phyloP scores from a whole-genome alignment of 2,113 vertebrate species.

The Amphiprion percula region DNA sequence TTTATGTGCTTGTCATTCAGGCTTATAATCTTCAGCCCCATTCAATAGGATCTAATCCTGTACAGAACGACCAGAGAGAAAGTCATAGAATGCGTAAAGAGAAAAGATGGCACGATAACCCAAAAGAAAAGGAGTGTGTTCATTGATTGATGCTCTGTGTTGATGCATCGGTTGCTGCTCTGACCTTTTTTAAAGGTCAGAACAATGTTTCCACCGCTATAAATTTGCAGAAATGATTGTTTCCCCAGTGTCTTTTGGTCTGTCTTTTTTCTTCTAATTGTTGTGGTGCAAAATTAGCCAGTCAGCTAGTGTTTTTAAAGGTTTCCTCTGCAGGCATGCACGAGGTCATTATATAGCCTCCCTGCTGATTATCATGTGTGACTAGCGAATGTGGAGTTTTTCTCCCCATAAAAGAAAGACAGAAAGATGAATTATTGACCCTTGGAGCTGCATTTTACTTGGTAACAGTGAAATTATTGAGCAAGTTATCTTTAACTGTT shows the following conservation, averaged over 20 bases:
- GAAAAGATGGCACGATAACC: neutral
- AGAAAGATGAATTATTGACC: neutral
- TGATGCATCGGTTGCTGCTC: constrained; percentile 15
- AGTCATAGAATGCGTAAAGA: neutral
- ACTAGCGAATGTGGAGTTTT: neutral
- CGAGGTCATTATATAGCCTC: constrained; percentile 19
- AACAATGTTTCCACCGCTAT: constrained; percentile 14
- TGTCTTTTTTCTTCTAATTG: constrained; percentile 8
- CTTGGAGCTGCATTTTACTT: neutral
- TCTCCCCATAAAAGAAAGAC: neutral
- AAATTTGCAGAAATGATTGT: constrained; percentile 35
- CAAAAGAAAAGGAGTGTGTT: neutral
- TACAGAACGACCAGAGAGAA: neutral
- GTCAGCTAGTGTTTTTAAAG: constrained; percentile 8
- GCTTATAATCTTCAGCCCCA: constrained; percentile 39
- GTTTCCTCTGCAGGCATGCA: constrained; percentile 1
- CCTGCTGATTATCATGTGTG: constrained; percentile 17
- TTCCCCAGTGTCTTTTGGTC: neutral
- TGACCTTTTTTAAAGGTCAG: constrained; percentile 51
- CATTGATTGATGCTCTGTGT: constrained; percentile 47
- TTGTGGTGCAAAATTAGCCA: constrained; percentile 3
- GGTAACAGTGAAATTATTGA: neutral
- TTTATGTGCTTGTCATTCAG: constrained; percentile 56
- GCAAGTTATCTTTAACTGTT: neutral
- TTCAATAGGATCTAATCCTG: constrained; percentile 42